Evolutionary conservation across 37 sponge, comb jelly and placozoan genomes (phyloP).

Genomic region (Oscarella lobularis): DNA sequence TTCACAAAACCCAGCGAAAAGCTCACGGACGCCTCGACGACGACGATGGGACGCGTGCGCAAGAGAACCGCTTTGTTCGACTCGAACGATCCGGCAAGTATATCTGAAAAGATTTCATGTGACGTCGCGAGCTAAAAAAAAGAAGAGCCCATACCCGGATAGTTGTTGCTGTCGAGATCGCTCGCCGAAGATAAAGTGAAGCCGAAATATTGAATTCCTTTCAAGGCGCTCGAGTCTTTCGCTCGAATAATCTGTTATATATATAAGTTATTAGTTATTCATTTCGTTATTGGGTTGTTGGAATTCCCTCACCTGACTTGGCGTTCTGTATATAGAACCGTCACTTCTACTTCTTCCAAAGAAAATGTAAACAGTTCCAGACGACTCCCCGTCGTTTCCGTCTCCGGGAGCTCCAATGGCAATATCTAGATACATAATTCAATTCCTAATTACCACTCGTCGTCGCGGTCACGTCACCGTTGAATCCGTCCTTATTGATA

Average conservation of each 20-base stretch:
- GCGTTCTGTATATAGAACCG: too few species aligned
- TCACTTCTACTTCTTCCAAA: too few species aligned
- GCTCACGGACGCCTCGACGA: constrained; percentile 26
- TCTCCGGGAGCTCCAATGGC: background rate
- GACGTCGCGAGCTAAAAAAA: background rate
- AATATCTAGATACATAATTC: background rate
- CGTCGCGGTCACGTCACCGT: background rate
- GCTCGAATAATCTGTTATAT: too few species aligned
- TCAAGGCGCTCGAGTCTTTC: too few species aligned
- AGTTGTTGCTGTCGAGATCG: background rate
- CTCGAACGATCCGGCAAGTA: background rate
- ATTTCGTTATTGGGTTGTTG: too few species aligned
- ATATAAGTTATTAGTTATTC: too few species aligned
- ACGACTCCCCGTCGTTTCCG: too few species aligned
- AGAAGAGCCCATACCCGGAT: background rate
- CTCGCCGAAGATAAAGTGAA: background rate
- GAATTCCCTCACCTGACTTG: too few species aligned
- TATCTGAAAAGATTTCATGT: background rate
- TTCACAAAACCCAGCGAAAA: constrained; percentile 36
- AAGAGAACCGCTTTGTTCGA: background rate
- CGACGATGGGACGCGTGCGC: background rate
- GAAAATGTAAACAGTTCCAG: too few species aligned
- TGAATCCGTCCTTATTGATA: background rate
- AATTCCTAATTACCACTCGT: background rate
- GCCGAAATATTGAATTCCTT: background rate